A percentile compares a stretch with the other conserved stretches of the same genome.
phyloP scores from a whole-genome alignment of 1,140 invertebrate genomes.

The Cydia strobilella region DNA sequence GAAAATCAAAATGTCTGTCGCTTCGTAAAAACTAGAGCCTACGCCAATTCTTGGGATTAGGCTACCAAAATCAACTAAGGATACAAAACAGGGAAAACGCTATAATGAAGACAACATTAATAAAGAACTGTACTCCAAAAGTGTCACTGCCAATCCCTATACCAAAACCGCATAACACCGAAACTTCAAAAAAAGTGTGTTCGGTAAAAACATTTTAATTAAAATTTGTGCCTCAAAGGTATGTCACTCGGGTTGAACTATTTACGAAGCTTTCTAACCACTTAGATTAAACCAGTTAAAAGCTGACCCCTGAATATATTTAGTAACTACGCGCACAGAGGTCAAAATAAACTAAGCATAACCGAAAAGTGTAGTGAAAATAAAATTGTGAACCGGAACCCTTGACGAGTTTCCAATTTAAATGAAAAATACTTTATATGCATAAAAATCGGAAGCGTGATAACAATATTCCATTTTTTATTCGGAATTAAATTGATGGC shows the following conservation, averaged over 20 bases:
- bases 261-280: neutral
- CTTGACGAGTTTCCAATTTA: constrained; percentile 28
- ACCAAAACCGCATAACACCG: neutral
- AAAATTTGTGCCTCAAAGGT: constrained; percentile 6
- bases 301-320: neutral
- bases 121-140: too few species aligned
- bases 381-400: neutral
- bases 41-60: too few species aligned
- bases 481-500: neutral
- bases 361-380: neutral
- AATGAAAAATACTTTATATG: constrained; percentile 28
- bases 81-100: too few species aligned
- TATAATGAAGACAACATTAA: too few species aligned
- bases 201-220: constrained; percentile 23
- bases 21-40: too few species aligned
- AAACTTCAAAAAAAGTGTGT: constrained; percentile 4
- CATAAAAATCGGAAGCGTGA: neutral
- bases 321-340: neutral
- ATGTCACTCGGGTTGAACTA: neutral
- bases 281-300: neutral
- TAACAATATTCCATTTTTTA: constrained; percentile 22
- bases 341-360: neutral
- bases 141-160: too few species aligned
- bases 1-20: too few species aligned
- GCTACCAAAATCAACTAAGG: too few species aligned